phyloP scores from a whole-genome alignment of 2,888 invertebrate species.

The Drosophila parthenogenetica region DNA sequence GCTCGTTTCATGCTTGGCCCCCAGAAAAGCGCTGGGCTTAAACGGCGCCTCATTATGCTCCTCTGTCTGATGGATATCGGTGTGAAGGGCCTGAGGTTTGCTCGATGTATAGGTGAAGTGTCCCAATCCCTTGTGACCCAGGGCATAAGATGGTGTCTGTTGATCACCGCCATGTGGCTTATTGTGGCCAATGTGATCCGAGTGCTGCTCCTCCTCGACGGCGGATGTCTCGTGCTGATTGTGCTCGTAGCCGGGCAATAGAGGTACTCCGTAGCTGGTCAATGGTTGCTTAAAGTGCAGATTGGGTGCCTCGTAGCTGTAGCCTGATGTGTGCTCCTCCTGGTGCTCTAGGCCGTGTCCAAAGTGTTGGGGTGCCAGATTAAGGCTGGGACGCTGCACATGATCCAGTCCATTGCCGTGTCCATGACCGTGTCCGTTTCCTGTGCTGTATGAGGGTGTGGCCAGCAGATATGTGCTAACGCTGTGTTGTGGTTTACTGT shows the following conservation, averaged over 20 bases:
- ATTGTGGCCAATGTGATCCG: constrained; percentile 31
- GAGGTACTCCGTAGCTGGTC: constrained; percentile 65
- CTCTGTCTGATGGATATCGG: constrained; percentile 60
- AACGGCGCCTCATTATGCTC: constrained; percentile 70
- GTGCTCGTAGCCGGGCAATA: constrained; percentile 62
- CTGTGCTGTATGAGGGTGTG: constrained; percentile 39
- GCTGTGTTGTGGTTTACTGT: constrained; percentile 49
- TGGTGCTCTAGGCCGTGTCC: constrained; percentile 44
- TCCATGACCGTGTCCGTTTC: constrained; percentile 16
- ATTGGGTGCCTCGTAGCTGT: constrained; percentile 56
- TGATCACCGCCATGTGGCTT: constrained; percentile 30
- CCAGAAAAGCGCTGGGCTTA: constrained; percentile 83
- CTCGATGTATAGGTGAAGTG: constrained; percentile 80
- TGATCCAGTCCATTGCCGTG: constrained; percentile 31
- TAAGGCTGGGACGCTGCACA: constrained; percentile 16
- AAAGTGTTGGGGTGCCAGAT: constrained; percentile 22
- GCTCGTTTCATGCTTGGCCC: constrained; percentile 79
- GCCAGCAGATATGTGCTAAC: constrained; percentile 51
- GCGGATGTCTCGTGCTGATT: constrained; percentile 10
- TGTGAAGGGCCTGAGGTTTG: constrained; percentile 80
- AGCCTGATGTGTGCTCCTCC: constrained; percentile 46
- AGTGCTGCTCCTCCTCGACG: constrained; percentile 18
- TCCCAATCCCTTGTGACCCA: constrained; percentile 83
- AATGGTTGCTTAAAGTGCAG: constrained; percentile 52
- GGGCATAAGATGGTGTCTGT: constrained; percentile 79